Evolutionary conservation across 2,797 vertebrate genomes (phyloP).

Genomic region (Cichlasoma orientale): DNA sequence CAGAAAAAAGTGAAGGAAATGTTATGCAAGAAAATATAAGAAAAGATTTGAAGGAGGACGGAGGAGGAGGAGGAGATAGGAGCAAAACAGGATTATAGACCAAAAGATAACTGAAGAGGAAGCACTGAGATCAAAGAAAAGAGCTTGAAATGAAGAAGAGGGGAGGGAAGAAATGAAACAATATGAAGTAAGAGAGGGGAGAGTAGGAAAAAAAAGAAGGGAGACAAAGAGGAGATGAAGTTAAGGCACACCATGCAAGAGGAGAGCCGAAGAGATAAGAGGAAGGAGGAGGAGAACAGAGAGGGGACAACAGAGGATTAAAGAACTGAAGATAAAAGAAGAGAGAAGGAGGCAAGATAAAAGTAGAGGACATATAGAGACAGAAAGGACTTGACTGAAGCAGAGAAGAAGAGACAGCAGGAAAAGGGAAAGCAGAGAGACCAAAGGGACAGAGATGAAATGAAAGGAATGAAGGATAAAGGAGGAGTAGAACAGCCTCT

Average conservation of each 20-base stretch:
- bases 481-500: neutral
- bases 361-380: constrained; percentile 20
- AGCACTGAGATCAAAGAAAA: neutral
- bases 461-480: constrained; percentile 1
- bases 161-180: neutral
- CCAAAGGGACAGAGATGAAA: neutral
- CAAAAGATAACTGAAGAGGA: neutral
- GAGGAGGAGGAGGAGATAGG: neutral
- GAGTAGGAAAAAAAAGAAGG: neutral
- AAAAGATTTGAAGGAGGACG: neutral
- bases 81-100: constrained; percentile 2
- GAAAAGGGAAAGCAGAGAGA: neutral
- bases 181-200: neutral
- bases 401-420: neutral
- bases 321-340: constrained; percentile 8
- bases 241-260: neutral
- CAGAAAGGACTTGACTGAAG: neutral
- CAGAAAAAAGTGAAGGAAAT: neutral
- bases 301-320: constrained; percentile 12
- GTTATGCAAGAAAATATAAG: neutral
- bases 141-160: neutral
- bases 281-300: neutral
- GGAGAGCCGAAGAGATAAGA: neutral
- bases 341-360: constrained; percentile 10
- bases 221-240: neutral